Conservation (phyloP, 2,888 invertebrate species). For the Ormia ochracea region DNA sequence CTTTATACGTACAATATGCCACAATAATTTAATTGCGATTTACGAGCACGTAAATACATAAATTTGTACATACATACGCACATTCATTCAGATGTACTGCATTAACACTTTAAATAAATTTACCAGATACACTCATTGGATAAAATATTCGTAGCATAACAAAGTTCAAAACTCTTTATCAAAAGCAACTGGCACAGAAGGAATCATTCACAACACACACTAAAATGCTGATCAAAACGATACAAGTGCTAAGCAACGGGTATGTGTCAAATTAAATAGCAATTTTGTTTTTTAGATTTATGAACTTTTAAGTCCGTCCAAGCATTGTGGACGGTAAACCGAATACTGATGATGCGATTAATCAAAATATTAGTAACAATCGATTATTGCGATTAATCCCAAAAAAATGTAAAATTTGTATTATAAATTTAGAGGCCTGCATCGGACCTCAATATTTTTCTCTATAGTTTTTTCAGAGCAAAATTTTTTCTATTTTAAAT, state of each 20-base stretch:
- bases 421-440: no score
- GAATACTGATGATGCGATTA: no score
- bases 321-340: background rate
- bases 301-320: background rate
- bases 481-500: no score
- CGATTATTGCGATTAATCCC: no score
- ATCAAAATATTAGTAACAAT: no score
- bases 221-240: slow-evolving; percentile 53
- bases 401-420: no score
- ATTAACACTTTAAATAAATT: slow-evolving; percentile 9
- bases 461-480: no score
- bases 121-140: background rate
- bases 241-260: slow-evolving; percentile 43
- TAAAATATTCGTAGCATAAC: slow-evolving; percentile 20
- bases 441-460: no score
- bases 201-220: slow-evolving; percentile 1
- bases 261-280: slow-evolving; percentile 21
- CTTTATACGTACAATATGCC: background rate
- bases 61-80: background rate
- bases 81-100: no score
- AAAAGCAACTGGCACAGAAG: background rate
- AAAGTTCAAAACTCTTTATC: slow-evolving; percentile 26
- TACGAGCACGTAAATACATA: background rate
- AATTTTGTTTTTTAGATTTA: background rate
- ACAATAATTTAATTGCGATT: background rate